phyloP scores from a whole-genome alignment of 2,113 vertebrate genomes.

The Tachysurus vachellii region DNA sequence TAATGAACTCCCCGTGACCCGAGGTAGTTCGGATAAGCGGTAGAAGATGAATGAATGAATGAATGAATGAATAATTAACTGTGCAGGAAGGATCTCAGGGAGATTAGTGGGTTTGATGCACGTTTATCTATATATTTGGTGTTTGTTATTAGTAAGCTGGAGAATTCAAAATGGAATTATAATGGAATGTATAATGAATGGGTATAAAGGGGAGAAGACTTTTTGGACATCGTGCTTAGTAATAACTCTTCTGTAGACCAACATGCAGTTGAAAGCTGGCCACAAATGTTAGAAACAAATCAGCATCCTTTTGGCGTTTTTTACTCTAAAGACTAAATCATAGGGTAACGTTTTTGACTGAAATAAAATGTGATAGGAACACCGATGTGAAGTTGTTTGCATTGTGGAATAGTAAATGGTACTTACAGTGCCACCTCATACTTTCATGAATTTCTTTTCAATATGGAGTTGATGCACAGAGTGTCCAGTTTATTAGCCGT shows the following conservation, averaged over 20 bases:
- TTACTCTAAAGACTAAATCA: background rate
- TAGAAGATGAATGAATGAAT: too few relatives aligned
- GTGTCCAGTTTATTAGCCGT: background rate
- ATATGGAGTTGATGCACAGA: background rate
- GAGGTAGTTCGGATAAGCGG: too few relatives aligned
- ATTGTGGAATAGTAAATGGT: background rate
- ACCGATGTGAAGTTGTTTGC: background rate
- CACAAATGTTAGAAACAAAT: background rate
- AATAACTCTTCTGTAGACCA: background rate
- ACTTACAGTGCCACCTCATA: background rate
- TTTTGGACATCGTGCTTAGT: background rate
- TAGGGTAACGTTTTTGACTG: background rate
- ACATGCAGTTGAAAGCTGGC: background rate
- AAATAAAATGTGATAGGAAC: background rate
- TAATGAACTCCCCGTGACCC: too few relatives aligned
- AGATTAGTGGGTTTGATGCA: background rate
- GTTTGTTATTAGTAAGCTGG: background rate
- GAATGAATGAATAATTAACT: too few relatives aligned
- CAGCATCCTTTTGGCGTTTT: background rate
- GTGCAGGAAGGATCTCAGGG: background rate
- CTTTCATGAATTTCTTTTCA: background rate
- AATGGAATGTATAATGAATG: background rate
- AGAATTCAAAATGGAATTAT: background rate
- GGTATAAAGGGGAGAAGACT: background rate
- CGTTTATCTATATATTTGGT: background rate